Conservation (phyloP, 2,113 vertebrate species). For the Ailuropoda melanoleuca region DNA sequence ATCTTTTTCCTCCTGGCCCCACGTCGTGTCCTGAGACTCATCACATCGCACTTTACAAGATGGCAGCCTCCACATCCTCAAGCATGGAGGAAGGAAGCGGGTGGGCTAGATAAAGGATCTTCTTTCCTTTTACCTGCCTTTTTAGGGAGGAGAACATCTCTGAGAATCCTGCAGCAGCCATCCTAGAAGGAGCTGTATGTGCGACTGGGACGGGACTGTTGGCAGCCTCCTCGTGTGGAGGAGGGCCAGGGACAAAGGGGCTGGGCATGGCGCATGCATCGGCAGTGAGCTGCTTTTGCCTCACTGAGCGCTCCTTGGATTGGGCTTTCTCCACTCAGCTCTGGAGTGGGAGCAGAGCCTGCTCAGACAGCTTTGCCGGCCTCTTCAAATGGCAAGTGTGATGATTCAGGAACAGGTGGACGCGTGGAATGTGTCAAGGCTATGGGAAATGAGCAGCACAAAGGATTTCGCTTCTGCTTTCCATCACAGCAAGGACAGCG, state of each 20-base stretch:
- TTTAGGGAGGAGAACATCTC: neutral
- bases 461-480: neutral
- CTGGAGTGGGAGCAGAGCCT: too few species aligned
- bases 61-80: neutral
- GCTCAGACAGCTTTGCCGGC: neutral
- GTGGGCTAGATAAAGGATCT: neutral
- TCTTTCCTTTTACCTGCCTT: neutral
- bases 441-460: accelerated
- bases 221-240: too few species aligned
- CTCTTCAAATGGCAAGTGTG: neutral
- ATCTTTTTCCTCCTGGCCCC: accelerated
- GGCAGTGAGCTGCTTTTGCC: neutral
- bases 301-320: accelerated
- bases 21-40: neutral
- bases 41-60: too few species aligned
- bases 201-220: neutral
- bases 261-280: accelerated
- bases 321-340: neutral
- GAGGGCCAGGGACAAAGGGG: too few species aligned
- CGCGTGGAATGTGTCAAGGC: neutral
- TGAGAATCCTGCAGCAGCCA: neutral
- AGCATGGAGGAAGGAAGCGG: neutral
- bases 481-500: accelerated
- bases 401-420: neutral
- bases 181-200: neutral